phyloP scores from a whole-genome alignment of 2,797 vertebrate genomes.

The Epinephelus coioides region DNA sequence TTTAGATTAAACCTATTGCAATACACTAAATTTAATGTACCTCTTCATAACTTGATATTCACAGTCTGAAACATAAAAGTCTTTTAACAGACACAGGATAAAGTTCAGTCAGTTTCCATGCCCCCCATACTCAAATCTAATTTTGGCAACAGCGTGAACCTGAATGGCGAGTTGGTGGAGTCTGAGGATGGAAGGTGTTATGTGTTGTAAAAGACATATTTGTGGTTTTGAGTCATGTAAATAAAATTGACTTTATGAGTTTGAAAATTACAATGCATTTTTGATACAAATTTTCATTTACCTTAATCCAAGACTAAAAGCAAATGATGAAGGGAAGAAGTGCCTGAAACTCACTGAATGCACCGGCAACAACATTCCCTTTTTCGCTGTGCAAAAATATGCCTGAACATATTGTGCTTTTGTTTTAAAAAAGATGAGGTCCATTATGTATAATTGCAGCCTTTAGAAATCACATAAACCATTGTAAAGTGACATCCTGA shows the following conservation, averaged over 20 bases:
- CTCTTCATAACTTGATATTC: not conserved
- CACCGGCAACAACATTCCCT: conserved; percentile 99
- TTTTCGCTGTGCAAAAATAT: conserved; percentile 99
- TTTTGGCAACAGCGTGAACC: not conserved
- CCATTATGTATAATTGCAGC: conserved; percentile 99
- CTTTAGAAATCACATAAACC: conserved; percentile 98
- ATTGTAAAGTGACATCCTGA: conserved; percentile 96
- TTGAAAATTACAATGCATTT: conserved; percentile 99
- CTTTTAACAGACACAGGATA: not conserved
- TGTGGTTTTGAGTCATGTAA: not conserved
- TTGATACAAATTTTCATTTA: conserved; percentile 97
- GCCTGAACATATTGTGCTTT: conserved; percentile 99
- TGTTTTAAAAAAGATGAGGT: conserved; percentile 99
- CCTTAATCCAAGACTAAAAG: conserved; percentile 96
- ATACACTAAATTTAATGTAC: not conserved
- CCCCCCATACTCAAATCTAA: not conserved
- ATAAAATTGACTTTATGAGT: conserved; percentile 74
- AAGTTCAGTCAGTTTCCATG: not conserved
- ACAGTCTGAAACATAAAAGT: not conserved
- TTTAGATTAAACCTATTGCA: not conserved
- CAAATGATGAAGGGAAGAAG: conserved; percentile 98
- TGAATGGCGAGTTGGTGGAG: not conserved
- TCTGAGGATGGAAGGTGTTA: not conserved
- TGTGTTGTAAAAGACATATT: not conserved
- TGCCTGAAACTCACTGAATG: conserved; percentile 99